Base-by-base conservation (phyloP, 2,888 invertebrate genomes). In the Chironomus tentans region DNA sequence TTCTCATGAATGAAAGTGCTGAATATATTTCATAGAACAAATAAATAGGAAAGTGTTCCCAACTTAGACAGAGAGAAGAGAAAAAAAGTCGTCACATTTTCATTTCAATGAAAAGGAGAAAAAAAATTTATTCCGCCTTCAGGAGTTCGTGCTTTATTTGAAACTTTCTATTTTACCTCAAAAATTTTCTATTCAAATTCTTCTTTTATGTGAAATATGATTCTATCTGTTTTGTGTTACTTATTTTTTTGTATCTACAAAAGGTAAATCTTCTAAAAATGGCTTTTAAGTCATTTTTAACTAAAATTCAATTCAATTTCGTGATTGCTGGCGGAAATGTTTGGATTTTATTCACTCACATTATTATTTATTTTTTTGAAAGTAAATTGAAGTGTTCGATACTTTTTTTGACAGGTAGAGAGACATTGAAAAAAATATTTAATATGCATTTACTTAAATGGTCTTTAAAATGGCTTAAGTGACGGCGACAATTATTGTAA, bases 181-280 rank as follows among this genome's bases (percentile, higher is more conserved):
- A 18, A 18, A 18, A 18, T 5, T 18, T 18, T 56, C 56, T 56
- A 56, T 56, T 24, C 65, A 24, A 65, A 65, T 65, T 65, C 65
- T 65, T 65, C 38, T 62, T 24, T 24, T 24, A 65, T 65, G 65
- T 65, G 65, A 65, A 65, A 24, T 65, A 65, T 65, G 65, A 65
- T 21, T 56, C 56, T 56, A 56, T 56, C 56, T 7, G n/a, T 50
- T 50, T 50, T 50, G 50, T 50, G 10, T 50, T 15, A 50, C n/a
- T 4, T 50, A 15, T 61, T n/a, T 18, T 61, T 3, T 61, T 61
- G 10, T 21, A 22, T 65, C 21, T 13, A 65, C 65, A 13, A 65
- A 65, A 65, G 21, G 65, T 22, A 65, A 65, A 65, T 65, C 65
- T 65, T 65, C 65, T 65, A 65, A 65, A 65, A 65, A 65, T 65